A percentile compares a stretch with the other conserved stretches of the same genome.
Conservation (phyloP, 64 coral and sea anemone species). For the Montipora cactus region DNA sequence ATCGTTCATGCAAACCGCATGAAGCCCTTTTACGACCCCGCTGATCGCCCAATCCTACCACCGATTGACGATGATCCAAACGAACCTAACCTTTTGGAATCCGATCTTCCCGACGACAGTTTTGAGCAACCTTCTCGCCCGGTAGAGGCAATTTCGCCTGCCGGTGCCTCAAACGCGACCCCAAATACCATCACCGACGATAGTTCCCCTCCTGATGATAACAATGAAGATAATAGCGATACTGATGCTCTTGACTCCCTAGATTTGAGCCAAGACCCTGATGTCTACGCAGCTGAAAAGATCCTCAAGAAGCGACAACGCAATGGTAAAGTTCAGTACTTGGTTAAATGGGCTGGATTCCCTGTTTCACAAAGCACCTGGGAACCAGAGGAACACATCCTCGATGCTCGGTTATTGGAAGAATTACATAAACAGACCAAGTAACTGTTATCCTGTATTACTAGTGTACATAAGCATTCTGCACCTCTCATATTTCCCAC, state of each 20-base stretch:
- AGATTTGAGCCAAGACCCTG: neutral
- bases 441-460: neutral
- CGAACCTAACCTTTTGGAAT: neutral
- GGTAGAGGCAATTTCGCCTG: too few relatives aligned
- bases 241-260: too few relatives aligned
- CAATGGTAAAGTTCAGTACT: neutral
- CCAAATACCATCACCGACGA: too few relatives aligned
- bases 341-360: constrained; percentile 32
- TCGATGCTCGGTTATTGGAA: too few relatives aligned
- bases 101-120: constrained; percentile 6
- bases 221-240: too few relatives aligned
- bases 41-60: constrained; percentile 12
- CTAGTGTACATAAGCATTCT: neutral
- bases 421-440: too few relatives aligned
- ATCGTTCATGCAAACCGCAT: constrained; percentile 30
- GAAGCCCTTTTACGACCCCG: constrained; percentile 22
- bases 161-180: neutral
- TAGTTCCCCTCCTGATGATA: too few relatives aligned
- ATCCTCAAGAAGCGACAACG: constrained; percentile 12
- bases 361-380: neutral
- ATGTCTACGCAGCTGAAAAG: constrained; percentile 25
- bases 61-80: neutral
- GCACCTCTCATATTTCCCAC: neutral
- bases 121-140: neutral
- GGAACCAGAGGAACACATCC: too few relatives aligned